Evolutionary conservation across 1,140 invertebrate genomes (phyloP).

Genomic region (Pomacea maculata): DNA sequence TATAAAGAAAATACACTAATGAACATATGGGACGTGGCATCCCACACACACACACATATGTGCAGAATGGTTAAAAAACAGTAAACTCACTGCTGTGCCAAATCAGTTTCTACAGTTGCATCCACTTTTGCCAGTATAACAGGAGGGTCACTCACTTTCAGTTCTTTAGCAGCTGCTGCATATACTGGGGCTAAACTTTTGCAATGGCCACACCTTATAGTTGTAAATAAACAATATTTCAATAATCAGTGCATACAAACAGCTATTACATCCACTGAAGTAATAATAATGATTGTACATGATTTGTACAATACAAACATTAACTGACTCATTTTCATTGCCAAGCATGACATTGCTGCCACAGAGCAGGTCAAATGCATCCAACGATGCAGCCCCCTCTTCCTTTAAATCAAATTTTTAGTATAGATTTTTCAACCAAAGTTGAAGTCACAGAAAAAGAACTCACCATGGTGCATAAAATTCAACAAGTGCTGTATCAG

Average conservation of each 20-base stretch:
- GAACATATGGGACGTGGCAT: background rate
- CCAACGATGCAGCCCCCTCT: too few relatives aligned
- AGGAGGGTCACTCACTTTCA: constrained; percentile 75
- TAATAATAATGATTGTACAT: background rate
- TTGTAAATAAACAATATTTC: background rate
- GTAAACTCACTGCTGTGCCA: constrained; percentile 62
- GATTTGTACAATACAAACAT: background rate
- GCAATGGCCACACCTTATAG: constrained; percentile 86
- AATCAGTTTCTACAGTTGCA: constrained; percentile 66
- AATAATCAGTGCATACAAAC: background rate
- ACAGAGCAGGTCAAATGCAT: too few relatives aligned
- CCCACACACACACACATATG: background rate
- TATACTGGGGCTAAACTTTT: constrained; percentile 97
- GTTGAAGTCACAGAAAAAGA: constrained; percentile 5
- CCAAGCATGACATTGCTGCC: background rate
- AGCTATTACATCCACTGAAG: too few relatives aligned
- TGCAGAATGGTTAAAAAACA: too few relatives aligned
- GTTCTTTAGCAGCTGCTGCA: constrained; percentile 87
- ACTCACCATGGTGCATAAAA: constrained; percentile 70
- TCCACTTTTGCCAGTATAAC: constrained; percentile 69
- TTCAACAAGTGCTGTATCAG: constrained; percentile 67
- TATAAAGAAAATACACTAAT: background rate
- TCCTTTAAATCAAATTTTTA: background rate
- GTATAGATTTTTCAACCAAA: background rate
- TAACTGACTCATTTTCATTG: background rate